phyloP scores from a whole-genome alignment of 2,113 vertebrate genomes.

The Hydrochoerus hydrochaeris region DNA sequence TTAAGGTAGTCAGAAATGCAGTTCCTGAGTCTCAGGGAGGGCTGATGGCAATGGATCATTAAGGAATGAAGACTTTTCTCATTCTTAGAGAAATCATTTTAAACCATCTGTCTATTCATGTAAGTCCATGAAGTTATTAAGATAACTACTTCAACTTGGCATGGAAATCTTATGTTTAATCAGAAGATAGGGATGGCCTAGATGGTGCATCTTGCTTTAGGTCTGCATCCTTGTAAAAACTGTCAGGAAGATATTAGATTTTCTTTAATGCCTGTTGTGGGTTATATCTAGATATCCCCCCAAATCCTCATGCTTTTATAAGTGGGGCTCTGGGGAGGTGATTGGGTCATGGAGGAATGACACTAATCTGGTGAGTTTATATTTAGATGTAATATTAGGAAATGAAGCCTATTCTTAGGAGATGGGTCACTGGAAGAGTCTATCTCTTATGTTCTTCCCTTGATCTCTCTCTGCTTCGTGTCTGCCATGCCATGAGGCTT shows the following conservation, averaged over 20 bases:
- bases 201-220: background rate
- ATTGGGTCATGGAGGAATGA: background rate
- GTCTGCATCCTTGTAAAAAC: background rate
- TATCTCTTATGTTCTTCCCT: background rate
- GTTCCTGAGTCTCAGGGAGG: background rate
- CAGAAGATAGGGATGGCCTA: background rate
- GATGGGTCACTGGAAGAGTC: background rate
- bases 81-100: background rate
- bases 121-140: background rate
- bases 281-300: background rate
- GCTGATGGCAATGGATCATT: background rate
- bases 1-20: slow-evolving; percentile 25
- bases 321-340: background rate
- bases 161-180: slow-evolving; percentile 35
- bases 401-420: background rate
- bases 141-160: background rate
- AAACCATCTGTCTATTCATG: background rate
- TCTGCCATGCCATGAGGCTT: background rate
- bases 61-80: slow-evolving; percentile 2
- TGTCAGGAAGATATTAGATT: background rate
- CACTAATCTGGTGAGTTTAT: background rate
- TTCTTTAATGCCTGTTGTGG: background rate
- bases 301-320: background rate
- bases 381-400: background rate
- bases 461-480: background rate